Conservation (phyloP, 2,113 vertebrate genomes). For the Leuciscus idus region DNA sequence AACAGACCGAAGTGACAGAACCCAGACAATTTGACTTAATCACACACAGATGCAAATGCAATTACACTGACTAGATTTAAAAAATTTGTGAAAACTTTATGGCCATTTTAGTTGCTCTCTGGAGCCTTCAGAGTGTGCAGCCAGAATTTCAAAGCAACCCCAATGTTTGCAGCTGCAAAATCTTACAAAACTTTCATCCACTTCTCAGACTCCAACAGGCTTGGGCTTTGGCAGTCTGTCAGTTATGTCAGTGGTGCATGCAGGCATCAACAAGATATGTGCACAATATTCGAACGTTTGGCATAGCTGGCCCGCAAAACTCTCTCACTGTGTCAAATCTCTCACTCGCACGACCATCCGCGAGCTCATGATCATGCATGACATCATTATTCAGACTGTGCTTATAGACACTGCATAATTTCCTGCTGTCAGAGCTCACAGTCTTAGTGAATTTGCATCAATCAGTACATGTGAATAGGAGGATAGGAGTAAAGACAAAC, state of each 20-base stretch:
- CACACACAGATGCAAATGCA: background rate
- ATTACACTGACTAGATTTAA: background rate
- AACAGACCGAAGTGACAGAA: too few species aligned
- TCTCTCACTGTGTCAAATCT: background rate
- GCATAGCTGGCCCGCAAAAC: background rate
- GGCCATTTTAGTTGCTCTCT: background rate
- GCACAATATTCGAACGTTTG: slow-evolving; percentile 3
- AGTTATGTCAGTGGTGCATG: slow-evolving; percentile 25
- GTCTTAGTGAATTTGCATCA: background rate
- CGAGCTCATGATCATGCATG: slow-evolving; percentile 7
- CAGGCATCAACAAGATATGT: slow-evolving; percentile 16
- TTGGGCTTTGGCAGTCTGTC: slow-evolving; percentile 3
- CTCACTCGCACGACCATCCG: background rate
- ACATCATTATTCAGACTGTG: slow-evolving; percentile 15
- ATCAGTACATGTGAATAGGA: background rate
- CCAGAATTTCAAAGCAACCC: slow-evolving; percentile 6
- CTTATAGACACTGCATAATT: slow-evolving; percentile 6
- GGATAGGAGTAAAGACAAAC: slow-evolving; percentile 1
- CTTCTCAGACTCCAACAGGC: slow-evolving; percentile 9
- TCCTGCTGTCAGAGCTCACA: slow-evolving; percentile 30
- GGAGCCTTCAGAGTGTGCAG: background rate
- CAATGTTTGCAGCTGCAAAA: background rate
- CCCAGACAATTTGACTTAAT: background rate
- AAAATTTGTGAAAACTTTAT: background rate
- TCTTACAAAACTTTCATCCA: slow-evolving; percentile 4